These are phyloP conservation scores for Pardosa pseudoannulata DNA, from an alignment of 2,888 invertebrate species.

Conservation along the genomic window DNA sequence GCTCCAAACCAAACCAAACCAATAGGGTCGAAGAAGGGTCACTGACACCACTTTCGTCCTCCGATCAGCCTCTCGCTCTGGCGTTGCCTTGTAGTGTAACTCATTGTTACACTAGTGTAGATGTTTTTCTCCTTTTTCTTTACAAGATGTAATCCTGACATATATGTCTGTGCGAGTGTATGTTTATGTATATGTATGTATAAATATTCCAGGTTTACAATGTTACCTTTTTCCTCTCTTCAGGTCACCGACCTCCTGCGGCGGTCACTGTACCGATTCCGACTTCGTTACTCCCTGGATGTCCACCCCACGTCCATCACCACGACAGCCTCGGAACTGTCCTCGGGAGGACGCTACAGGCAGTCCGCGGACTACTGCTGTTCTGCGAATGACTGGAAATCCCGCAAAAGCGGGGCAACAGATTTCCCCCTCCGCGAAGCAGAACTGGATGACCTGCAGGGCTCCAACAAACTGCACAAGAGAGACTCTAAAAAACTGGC, in stretches of 20 bases:
- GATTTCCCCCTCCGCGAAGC: not conserved
- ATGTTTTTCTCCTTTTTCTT: too few species aligned
- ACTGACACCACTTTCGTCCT: too few species aligned
- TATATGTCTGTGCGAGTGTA: too few species aligned
- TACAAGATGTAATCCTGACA: too few species aligned
- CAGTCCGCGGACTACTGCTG: constrained; percentile 29
- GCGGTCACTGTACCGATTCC: constrained; percentile 49
- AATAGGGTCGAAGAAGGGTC: too few species aligned
- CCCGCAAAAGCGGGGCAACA: not conserved
- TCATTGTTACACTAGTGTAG: too few species aligned
- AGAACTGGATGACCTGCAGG: not conserved
- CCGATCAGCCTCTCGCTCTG: too few species aligned
- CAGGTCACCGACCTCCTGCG: constrained; percentile 65
- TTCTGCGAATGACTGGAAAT: not conserved
- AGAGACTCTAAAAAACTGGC: not conserved
- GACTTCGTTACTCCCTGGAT: constrained; percentile 49
- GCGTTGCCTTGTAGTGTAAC: too few species aligned
- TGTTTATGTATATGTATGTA: too few species aligned
- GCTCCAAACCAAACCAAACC: too few species aligned
- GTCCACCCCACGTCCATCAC: constrained; percentile 56
- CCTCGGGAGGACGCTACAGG: constrained; percentile 51
- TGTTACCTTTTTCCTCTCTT: not conserved
- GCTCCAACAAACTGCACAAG: not conserved
- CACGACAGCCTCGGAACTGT: constrained; percentile 43
- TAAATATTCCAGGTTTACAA: too few species aligned